A percentile compares a stretch with the other conserved stretches of the same genome.
Conservation (phyloP, 1,140 invertebrate species). For the Cotesia typhae region DNA sequence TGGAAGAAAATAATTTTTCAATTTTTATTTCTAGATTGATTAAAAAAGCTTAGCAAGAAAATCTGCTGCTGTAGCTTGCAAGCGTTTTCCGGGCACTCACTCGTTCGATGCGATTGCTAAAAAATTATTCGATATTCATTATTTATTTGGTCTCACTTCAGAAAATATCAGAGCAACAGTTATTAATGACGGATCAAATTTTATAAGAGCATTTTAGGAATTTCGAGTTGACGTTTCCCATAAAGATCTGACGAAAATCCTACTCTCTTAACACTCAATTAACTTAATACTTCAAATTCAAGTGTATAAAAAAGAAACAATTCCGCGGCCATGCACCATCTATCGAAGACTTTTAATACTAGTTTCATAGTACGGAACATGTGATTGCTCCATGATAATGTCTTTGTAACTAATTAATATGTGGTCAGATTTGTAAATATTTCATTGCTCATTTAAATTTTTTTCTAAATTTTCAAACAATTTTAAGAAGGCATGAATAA, state of each 20-base stretch:
- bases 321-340: too few relatives aligned
- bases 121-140: conserved; percentile 33
- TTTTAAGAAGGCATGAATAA: too few relatives aligned
- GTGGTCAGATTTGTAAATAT: too few relatives aligned
- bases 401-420: too few relatives aligned
- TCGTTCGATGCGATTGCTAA: conserved; percentile 33
- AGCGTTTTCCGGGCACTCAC: conserved; percentile 38
- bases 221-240: conserved; percentile 23
- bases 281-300: too few relatives aligned
- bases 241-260: neutral
- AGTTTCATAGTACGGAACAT: too few relatives aligned
- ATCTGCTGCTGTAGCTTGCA: conserved; percentile 40
- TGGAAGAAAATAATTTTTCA: neutral
- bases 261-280: too few relatives aligned
- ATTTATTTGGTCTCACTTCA: conserved; percentile 34
- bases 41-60: conserved; percentile 19
- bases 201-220: conserved; percentile 43
- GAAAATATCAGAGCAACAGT: conserved; percentile 42
- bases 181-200: conserved; percentile 43
- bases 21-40: conserved; percentile 29
- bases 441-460: too few relatives aligned
- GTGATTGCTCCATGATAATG: too few relatives aligned
- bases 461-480: too few relatives aligned
- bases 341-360: too few relatives aligned
- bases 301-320: too few relatives aligned